Conservation (phyloP, 2,113 vertebrate genomes). For the Oxyruncus cristatus region DNA sequence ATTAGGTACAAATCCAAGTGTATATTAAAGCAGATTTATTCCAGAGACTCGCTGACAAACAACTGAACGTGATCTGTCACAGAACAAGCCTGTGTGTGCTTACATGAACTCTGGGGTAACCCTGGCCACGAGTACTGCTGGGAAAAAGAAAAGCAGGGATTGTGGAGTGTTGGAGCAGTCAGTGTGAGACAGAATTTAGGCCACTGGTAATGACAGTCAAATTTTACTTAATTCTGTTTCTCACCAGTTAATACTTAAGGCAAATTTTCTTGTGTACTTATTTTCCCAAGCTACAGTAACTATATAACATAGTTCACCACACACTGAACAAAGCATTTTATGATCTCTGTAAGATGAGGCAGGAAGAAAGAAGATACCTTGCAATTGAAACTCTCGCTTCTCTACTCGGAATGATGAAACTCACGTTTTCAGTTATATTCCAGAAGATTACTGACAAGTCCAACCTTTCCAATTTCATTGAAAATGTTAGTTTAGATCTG, state of each 20-base stretch:
- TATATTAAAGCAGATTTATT: background rate
- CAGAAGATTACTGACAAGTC: background rate
- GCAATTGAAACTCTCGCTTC: background rate
- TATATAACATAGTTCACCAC: background rate
- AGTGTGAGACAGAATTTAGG: background rate
- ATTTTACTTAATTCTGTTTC: background rate
- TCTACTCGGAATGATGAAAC: background rate
- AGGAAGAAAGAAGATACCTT: background rate
- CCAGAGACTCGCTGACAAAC: background rate
- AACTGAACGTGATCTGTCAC: background rate
- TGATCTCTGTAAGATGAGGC: background rate
- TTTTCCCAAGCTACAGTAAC: background rate
- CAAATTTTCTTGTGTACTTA: background rate
- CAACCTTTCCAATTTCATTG: background rate
- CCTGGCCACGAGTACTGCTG: background rate
- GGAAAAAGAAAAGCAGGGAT: background rate
- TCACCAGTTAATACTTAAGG: background rate
- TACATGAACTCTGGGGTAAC: background rate
- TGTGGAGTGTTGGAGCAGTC: background rate
- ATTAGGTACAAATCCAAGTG: background rate
- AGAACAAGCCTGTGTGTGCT: background rate
- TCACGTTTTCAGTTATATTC: background rate
- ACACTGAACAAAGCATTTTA: background rate
- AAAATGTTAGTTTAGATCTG: background rate
- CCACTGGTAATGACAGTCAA: background rate